Evolutionary conservation across 2,888 invertebrate species (phyloP), one percentile per base, ranked within the genome.

Genomic region (Metellina segmentata): DNA sequence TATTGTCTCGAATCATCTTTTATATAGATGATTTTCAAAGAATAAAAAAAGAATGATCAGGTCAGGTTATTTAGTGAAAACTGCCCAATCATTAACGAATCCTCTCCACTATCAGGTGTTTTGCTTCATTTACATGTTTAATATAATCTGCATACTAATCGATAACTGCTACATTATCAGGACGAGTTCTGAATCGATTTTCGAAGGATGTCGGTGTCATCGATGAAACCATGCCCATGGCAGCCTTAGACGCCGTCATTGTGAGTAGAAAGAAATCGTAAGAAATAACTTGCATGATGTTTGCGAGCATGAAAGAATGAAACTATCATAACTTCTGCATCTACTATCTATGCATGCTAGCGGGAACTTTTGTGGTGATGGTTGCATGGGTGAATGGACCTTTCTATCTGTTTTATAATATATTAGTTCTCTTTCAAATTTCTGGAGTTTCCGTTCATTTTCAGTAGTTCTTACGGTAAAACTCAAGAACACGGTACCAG

Each of bases 131-230:
- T 53, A 8, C 9, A 34, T 69, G 2, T 48, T 13, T 11, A 11
- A 34, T 51, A 16, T 49, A 71, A 52, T 52, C 9, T 53, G 6
- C n/a, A 48, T 71, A 85, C 71, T 79, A 90, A 90, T 82, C 61
- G n/a, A 6, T 79, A 19, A 34, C 61, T 90, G 72, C 70, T 72
- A 72, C 53, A 71, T 77, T 78, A 87, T 90, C 85, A 93, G 93
- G 93, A 71, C 85, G 93, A 88, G 90, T 93, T 86, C 89, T 93
- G 82, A 93, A 93, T 86, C 91, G 93, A 34, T 93, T 93, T 85
- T 83, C 93, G 19, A 93, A 93, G 89, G 93, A 93, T 89, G 74
- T 93, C 16, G 93, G 93, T 11, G 93, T 93, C 82, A 87, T 93
- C 71, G 93, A 93, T 81, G 93, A 93, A 72, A 89, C 91, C 61